Conservation (phyloP, 1,140 invertebrate species). For the Drosophila bifasciata region DNA sequence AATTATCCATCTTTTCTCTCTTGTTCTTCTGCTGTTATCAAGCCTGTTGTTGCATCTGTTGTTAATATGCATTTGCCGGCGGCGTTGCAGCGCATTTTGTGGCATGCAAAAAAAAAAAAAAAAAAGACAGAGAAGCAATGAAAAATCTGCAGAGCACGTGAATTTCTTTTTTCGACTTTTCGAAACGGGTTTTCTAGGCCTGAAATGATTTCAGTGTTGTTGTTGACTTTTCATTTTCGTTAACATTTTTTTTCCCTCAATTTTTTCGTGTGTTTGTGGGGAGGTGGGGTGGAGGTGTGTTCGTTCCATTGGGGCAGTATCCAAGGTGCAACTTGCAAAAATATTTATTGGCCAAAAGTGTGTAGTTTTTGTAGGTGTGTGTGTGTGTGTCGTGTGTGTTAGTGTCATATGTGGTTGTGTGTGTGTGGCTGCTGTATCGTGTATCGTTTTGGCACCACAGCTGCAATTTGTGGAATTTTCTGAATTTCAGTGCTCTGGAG, state of each 20-base stretch:
- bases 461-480: slow-evolving; percentile 47
- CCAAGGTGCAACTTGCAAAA: slow-evolving; percentile 46
- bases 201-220: slow-evolving; percentile 54
- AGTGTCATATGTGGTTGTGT: slow-evolving; percentile 1
- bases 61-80: slow-evolving; percentile 59
- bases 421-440: slow-evolving; percentile 26
- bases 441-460: slow-evolving; percentile 27
- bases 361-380: slow-evolving; percentile 11
- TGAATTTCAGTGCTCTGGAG: slow-evolving; percentile 7
- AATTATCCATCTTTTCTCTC: no score
- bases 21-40: slow-evolving; percentile 25
- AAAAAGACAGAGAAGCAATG: not conserved
- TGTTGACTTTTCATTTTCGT: slow-evolving; percentile 71
- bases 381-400: slow-evolving; percentile 21
- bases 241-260: slow-evolving; percentile 34
- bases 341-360: slow-evolving; percentile 57
- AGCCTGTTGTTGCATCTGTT: slow-evolving; percentile 38
- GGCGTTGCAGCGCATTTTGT: slow-evolving; percentile 18
- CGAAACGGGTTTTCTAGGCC: slow-evolving; percentile 60
- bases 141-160: slow-evolving; percentile 67
- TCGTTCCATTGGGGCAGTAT: slow-evolving; percentile 1
- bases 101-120: slow-evolving; percentile 10
- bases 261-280: slow-evolving; percentile 24
- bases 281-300: no score
- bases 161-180: slow-evolving; percentile 71